phyloP scores from a whole-genome alignment of 2,113 vertebrate genomes.

The Xenus cinereus region DNA sequence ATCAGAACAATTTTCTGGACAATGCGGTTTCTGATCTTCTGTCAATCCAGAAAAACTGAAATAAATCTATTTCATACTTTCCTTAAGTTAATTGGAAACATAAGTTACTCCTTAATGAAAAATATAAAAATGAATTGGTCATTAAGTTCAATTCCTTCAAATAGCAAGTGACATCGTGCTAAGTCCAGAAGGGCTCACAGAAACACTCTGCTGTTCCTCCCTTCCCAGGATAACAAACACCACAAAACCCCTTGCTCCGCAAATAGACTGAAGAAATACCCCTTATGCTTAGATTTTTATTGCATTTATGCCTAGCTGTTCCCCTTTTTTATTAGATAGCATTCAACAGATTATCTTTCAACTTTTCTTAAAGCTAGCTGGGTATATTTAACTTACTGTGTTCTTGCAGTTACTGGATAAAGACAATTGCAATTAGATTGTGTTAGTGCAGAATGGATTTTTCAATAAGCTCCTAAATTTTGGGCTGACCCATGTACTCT shows the following conservation, averaged over 20 bases:
- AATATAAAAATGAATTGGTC: neutral
- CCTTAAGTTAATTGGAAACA: neutral
- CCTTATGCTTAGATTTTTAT: neutral
- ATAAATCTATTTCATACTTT: neutral
- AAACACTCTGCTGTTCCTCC: neutral
- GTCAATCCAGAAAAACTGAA: neutral
- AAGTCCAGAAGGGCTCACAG: neutral
- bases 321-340: neutral
- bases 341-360: neutral
- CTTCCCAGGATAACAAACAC: neutral
- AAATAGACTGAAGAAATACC: neutral
- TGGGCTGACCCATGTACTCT: neutral
- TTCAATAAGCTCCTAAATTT: neutral
- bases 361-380: neutral
- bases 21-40: neutral
- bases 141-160: neutral
- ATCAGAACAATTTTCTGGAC: neutral
- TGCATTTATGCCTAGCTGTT: neutral
- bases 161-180: neutral
- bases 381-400: neutral
- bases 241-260: neutral
- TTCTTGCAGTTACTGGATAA: neutral
- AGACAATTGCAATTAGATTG: neutral
- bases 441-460: neutral
- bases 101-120: neutral